phyloP scores from a whole-genome alignment of 2,113 vertebrate species.

The Gopherus evgoodei region DNA sequence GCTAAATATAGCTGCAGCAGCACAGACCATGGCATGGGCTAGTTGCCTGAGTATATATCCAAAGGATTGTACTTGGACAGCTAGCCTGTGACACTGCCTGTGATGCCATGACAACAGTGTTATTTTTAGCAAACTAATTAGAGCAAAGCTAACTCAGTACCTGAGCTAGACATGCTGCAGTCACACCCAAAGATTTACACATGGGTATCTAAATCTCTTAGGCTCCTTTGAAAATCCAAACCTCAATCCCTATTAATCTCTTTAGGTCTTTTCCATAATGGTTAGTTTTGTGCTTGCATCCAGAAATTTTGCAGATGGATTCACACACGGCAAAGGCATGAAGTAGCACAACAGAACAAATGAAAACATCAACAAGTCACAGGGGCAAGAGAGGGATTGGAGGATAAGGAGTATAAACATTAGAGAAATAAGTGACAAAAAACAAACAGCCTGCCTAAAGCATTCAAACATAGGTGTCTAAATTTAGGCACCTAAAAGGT shows the following conservation, averaged over 20 bases:
- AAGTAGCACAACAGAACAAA: not conserved
- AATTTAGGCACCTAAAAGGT: not conserved
- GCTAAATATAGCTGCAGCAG: not conserved
- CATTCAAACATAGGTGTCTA: not conserved
- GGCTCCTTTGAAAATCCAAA: not conserved
- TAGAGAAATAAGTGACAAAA: not conserved
- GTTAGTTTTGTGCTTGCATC: not conserved
- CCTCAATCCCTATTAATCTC: not conserved
- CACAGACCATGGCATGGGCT: not conserved
- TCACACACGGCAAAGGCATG: not conserved
- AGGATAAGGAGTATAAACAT: not conserved
- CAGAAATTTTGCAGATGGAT: not conserved
- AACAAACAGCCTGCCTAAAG: not conserved
- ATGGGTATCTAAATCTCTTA: not conserved
- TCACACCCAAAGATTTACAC: not conserved
- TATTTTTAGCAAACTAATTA: not conserved
- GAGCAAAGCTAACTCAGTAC: not conserved
- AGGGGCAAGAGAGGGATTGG: not conserved
- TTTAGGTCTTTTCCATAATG: not conserved
- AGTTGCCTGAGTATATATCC: not conserved
- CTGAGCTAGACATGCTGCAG: not conserved
- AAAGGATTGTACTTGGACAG: not conserved
- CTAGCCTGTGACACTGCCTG: not conserved
- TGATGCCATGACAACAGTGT: not conserved
- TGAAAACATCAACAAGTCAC: not conserved